A percentile compares a stretch with the other conserved stretches of the same genome.
phyloP scores from a whole-genome alignment of 2,797 vertebrate species.

The Mormyrus proboscirostris region DNA sequence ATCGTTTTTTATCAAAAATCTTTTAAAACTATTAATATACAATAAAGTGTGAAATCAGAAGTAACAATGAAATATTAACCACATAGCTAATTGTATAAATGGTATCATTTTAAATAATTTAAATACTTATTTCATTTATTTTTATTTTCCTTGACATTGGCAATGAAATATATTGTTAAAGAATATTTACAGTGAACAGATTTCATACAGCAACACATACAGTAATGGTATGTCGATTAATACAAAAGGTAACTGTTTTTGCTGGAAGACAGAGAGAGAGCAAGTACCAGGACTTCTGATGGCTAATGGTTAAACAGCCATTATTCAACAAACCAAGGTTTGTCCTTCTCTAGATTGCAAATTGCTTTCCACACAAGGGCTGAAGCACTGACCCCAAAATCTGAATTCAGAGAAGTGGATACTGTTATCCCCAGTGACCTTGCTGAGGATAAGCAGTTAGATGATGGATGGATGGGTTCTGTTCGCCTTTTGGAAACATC shows the following conservation, averaged over 20 bases:
- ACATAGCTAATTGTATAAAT: not conserved
- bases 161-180: not conserved
- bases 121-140: not conserved
- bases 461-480: not conserved
- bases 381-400: not conserved
- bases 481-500: constrained; percentile 3
- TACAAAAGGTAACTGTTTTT: not conserved
- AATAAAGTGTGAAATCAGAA: not conserved
- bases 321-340: not conserved
- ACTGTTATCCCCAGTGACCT: not conserved
- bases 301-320: constrained; percentile 5
- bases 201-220: not conserved
- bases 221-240: not conserved
- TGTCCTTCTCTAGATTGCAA: not conserved
- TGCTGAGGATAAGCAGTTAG: not conserved
- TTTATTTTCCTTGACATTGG: not conserved
- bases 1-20: not conserved
- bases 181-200: not conserved
- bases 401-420: constrained; percentile 1
- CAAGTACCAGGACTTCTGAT: not conserved
- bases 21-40: not conserved
- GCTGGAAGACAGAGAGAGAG: not conserved
- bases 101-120: not conserved
- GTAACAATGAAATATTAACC: not conserved
- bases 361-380: not conserved